Base-by-base conservation (phyloP, 2,888 invertebrate genomes). In the Agapostemon virescens region DNA sequence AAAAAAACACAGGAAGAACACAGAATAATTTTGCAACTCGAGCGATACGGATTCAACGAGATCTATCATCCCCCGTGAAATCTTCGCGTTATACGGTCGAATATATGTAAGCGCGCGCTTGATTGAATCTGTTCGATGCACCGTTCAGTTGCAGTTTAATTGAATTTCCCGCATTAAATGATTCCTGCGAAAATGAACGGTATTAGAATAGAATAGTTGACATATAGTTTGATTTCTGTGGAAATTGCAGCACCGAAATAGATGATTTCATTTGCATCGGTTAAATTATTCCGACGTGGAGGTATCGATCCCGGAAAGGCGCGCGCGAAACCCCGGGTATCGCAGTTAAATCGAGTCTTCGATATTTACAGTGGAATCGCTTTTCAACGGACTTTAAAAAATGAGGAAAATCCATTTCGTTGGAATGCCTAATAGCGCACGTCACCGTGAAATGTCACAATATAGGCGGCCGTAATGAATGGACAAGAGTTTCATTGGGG, bases 401-500 rank as follows among this genome's bases (percentile, higher is more conserved):
- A 77, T 64, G 72, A 67, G 70, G 68, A 64, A 49, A 76, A 85
- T 86, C 70, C 84, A 79, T 76, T 81, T 77, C 72, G 74, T 68
- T 49, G 76, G 84, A 85, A 85, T 76, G 77, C 80, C 75, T 73
- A 72, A 58, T 83, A 77, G 72, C 72, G 70, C 63, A 61, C 78
- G 72, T 72, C 82, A 84, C 68, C 76, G 77, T 83, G 83, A 83
- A 85, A 86, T 77, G 74, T 77, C 72, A 72, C 82, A 79, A 77
- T 81, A 83, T 73, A 85, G 82, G 81, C 75, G 72, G 61, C 55
- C 55, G 70, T 76, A 82, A 80, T 80, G 77, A 84, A 85, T 69
- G 83, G 80, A 72, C 82, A 83, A 82, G 84, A 79, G 76, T 86
- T 85, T 85, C 79, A 85, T 87, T 83, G 81, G 79, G 69, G 67